Conservation (phyloP, 2,797 vertebrate genomes). For the Melanotaenia maccullochi region DNA sequence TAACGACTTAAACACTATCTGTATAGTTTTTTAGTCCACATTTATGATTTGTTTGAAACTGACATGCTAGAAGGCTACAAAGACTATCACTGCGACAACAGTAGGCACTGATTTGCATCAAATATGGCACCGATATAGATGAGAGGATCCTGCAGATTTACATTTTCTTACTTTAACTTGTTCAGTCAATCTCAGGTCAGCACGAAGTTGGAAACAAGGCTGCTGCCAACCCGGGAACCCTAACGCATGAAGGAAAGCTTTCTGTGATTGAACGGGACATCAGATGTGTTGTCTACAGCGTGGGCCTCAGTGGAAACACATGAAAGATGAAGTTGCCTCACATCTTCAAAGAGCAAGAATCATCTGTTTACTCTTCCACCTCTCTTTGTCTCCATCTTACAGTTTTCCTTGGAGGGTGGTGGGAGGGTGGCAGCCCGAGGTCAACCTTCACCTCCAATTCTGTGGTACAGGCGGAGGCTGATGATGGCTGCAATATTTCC, state of each 20-base stretch:
- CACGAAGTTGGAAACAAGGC: constrained; percentile 22
- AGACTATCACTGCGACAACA: neutral
- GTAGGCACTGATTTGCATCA: neutral
- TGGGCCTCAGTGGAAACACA: constrained; percentile 48
- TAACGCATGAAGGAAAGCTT: constrained; percentile 3
- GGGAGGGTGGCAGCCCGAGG: constrained; percentile 54
- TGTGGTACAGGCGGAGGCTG: neutral
- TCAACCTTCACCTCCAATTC: constrained; percentile 62
- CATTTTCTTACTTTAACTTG: neutral
- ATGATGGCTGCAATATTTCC: neutral
- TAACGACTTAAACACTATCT: too few relatives aligned
- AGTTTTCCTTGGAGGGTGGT: constrained; percentile 38
- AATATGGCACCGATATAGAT: neutral
- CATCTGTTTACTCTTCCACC: constrained; percentile 68
- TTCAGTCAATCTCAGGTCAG: neutral
- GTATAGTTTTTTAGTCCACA: too few relatives aligned
- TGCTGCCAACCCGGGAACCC: constrained; percentile 13
- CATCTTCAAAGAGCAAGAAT: constrained; percentile 73
- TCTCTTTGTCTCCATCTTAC: constrained; percentile 43
- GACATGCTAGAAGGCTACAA: too few relatives aligned
- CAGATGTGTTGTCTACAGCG: constrained; percentile 40
- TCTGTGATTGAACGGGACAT: constrained; percentile 41
- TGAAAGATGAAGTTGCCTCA: constrained; percentile 58
- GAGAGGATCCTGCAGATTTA: neutral
- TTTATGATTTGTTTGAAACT: too few relatives aligned